Conservation (phyloP, 2,113 vertebrate species). For the Xerus inauris region DNA sequence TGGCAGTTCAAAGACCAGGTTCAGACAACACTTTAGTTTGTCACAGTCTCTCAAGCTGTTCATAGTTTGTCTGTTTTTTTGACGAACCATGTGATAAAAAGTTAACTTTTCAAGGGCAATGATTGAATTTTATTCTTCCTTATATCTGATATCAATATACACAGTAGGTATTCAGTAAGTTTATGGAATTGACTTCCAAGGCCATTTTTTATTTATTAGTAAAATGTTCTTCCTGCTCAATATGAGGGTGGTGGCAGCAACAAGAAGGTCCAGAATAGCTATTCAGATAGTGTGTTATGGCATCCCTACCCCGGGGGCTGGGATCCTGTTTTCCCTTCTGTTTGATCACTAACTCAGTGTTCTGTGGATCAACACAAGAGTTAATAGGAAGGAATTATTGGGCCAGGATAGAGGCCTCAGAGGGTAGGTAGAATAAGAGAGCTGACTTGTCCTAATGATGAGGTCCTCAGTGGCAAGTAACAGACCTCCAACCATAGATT, state of each 20-base stretch:
- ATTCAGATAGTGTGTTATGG: not conserved
- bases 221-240: not conserved
- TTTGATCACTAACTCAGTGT: not conserved
- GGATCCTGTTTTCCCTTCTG: not conserved
- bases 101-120: not conserved
- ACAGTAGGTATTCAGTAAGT: not conserved
- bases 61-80: not conserved
- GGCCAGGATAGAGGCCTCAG: not conserved
- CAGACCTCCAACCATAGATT: not conserved
- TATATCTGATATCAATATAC: not conserved
- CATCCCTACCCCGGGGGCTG: not conserved
- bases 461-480: not conserved
- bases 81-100: not conserved
- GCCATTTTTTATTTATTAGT: not conserved
- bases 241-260: not conserved
- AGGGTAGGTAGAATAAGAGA: not conserved
- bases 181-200: conserved; percentile 2
- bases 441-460: not conserved
- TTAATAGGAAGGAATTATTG: not conserved
- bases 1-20: not conserved
- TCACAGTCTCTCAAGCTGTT: not conserved
- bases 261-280: not conserved
- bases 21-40: not conserved
- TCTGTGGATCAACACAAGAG: not conserved
- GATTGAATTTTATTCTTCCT: not conserved